Conservation (phyloP, 1,140 invertebrate species). For the Amphibalanus amphitrite region DNA sequence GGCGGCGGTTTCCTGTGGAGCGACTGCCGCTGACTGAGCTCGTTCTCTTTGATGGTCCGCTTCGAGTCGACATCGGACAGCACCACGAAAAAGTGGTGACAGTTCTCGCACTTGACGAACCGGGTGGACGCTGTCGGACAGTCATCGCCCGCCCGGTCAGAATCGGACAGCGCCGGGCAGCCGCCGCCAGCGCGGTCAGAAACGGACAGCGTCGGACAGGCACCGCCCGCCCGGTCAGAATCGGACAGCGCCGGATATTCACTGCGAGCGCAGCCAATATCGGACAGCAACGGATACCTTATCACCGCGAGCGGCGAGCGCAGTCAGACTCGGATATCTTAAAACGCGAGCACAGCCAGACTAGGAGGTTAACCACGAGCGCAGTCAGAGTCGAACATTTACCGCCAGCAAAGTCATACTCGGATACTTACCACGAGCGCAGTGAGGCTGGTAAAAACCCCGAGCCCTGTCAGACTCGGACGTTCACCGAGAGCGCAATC, state of each 20-base stretch:
- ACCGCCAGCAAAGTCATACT: too few relatives aligned
- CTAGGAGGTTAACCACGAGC: too few relatives aligned
- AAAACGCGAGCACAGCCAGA: too few relatives aligned
- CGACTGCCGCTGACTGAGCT: constrained; percentile 22
- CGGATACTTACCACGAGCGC: too few relatives aligned
- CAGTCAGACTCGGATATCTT: too few relatives aligned
- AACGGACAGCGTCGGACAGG: not conserved
- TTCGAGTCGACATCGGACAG: constrained; percentile 65
- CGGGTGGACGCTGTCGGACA: constrained; percentile 29
- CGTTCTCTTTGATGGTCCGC: constrained; percentile 19
- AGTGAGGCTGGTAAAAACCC: too few relatives aligned
- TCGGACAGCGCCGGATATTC: constrained; percentile 4
- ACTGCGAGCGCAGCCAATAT: not conserved
- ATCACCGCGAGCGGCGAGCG: constrained; percentile 88
- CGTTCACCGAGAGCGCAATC: too few relatives aligned
- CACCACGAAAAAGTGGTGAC: constrained; percentile 95
- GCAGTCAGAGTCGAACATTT: too few relatives aligned
- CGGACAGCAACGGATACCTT: constrained; percentile 40
- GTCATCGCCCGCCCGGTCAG: constrained; percentile 4
- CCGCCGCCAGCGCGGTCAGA: too few relatives aligned
- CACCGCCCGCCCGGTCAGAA: not conserved
- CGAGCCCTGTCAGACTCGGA: too few relatives aligned
- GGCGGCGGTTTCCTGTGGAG: constrained; percentile 61
- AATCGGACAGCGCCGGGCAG: constrained; percentile 8
- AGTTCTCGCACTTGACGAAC: constrained; percentile 96